Evolutionary conservation across 2,797 vertebrate genomes (phyloP).

Genomic region (Sebastes hubbsi): DNA sequence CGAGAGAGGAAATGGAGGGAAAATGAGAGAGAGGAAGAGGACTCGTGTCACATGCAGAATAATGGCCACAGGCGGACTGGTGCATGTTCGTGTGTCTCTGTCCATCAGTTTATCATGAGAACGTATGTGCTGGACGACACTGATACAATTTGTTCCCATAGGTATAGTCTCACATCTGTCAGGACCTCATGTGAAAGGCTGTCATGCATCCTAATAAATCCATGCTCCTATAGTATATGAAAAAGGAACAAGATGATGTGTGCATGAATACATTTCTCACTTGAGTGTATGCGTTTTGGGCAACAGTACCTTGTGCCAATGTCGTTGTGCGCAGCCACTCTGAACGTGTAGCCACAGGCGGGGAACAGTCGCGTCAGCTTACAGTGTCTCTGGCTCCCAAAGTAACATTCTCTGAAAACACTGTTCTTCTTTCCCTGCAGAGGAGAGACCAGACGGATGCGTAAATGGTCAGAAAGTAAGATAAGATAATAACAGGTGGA

Average conservation of each 20-base stretch:
- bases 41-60: conserved; percentile 11
- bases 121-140: not conserved
- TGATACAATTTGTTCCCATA: not conserved
- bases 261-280: not conserved
- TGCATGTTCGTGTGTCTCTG: not conserved
- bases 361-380: conserved; percentile 93
- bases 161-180: not conserved
- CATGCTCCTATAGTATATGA: not conserved
- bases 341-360: conserved; percentile 94
- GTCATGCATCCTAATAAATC: not conserved
- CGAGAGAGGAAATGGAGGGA: conserved; percentile 14
- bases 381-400: conserved; percentile 94
- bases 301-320: conserved; percentile 90
- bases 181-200: not conserved
- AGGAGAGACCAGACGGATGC: not conserved
- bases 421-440: conserved; percentile 94
- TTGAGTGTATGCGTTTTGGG: not conserved
- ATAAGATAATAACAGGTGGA: not conserved
- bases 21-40: conserved; percentile 16
- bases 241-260: not conserved
- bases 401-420: conserved; percentile 95
- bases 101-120: not conserved
- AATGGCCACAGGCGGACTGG: not conserved
- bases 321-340: conserved; percentile 94
- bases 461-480: not conserved